Evolutionary conservation across 1,140 invertebrate species (phyloP), one percentile per base, ranked within the genome.

Genomic region (Bombus ignitus): DNA sequence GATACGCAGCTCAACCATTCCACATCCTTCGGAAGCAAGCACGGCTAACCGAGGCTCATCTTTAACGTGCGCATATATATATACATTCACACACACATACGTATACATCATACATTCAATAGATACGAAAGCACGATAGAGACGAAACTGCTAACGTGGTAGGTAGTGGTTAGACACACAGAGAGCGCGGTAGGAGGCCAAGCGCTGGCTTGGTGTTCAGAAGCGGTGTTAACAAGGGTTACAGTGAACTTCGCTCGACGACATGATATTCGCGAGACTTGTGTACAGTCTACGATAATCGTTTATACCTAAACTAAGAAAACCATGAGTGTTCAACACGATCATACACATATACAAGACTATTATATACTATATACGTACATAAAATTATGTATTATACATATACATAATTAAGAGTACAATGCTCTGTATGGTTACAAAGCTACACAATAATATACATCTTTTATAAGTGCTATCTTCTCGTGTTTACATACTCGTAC

Each of bases 201-300:
- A 66, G 44, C 59, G 32, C 53, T 83, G 22, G 65, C 22, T 83
- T 28, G 37, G 80, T 75, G 32, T 68, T 18, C 65, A 65, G 62
- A 44, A 32, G 39, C 47, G 62, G 79, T 83, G 73, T 83, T 72
- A 47, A 76, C 47, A 47, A 87, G 13, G 81, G 37, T 42, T 72
- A 72, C 65, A 78, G 85, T 82, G 85, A 76, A 83, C 59, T 85
- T 81, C 65, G 78, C 73, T 85, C 79, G 74, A 78, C 72, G 79
- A 80, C 72, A 78, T 81, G 80, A 80, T 72, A 65, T 15, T 53
- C 39, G 72, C 62, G 76, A 32, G 35, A 66, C 13, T 65, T 62
- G 70, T 72, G 59, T 66, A 66, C 53, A 78, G 81, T 88, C 80
- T 72, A 86, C 71, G 79, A 42, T 75, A 71, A 85, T 86, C 28